Percentiles rank a stretch among this genome's conserved stretches.
Conservation (phyloP, 2,113 vertebrate species). For the Centropus bengalensis region DNA sequence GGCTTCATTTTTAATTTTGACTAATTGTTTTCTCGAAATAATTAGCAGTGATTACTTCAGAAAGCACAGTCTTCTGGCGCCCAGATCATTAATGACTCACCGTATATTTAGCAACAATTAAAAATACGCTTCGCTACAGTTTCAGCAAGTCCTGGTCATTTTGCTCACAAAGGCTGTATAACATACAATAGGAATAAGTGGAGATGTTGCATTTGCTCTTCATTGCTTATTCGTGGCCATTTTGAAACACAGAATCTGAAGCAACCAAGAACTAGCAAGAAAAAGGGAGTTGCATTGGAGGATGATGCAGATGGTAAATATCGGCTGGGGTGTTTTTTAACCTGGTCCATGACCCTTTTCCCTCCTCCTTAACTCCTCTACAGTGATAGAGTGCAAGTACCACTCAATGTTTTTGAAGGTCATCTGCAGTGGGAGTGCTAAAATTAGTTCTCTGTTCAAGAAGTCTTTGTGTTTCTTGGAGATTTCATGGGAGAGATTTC, state of each 20-base stretch:
- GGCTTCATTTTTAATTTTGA: neutral
- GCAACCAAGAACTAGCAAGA: neutral
- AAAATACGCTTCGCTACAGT: neutral
- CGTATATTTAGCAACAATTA: neutral
- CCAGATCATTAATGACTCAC: constrained; percentile 23
- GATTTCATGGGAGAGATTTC: neutral
- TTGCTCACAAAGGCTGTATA: neutral
- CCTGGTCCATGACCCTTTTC: neutral
- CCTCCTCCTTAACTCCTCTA: neutral
- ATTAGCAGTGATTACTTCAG: neutral
- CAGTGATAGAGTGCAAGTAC: neutral
- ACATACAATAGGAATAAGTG: neutral
- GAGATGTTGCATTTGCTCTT: neutral
- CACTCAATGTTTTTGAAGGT: neutral
- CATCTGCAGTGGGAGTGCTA: neutral
- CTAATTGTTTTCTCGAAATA: constrained; percentile 41
- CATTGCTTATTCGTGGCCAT: neutral
- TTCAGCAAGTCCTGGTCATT: neutral
- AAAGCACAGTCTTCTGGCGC: neutral
- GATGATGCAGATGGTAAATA: neutral
- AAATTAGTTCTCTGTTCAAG: neutral
- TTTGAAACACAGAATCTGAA: neutral
- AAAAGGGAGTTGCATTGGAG: neutral
- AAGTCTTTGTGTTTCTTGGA: neutral
- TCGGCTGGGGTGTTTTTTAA: neutral